phyloP scores from a whole-genome alignment of 2,797 vertebrate species.

The Chloroceryle inda region DNA sequence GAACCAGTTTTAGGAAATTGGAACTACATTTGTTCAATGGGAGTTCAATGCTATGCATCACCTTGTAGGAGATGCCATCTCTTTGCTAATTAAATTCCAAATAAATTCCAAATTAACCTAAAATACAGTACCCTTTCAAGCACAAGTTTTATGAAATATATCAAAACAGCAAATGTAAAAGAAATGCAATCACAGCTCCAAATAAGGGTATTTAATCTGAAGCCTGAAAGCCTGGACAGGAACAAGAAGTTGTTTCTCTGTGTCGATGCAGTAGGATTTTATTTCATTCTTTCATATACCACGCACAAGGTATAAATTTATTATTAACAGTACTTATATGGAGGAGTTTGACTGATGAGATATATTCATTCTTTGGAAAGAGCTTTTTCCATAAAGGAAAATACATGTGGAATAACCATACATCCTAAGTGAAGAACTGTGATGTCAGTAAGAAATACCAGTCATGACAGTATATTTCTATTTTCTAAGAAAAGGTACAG shows the following conservation, averaged over 20 bases:
- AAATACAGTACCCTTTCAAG: background rate
- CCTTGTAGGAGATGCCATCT: background rate
- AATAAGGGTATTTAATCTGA: conserved; percentile 26
- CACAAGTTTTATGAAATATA: conserved; percentile 38
- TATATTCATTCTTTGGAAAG: conserved; percentile 28
- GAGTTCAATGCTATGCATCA: background rate
- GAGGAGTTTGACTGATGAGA: conserved; percentile 48
- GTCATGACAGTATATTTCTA: background rate
- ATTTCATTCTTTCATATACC: conserved; percentile 23
- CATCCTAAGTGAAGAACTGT: conserved; percentile 1
- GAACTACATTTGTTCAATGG: background rate
- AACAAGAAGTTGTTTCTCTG: conserved; percentile 17
- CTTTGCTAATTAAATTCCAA: background rate
- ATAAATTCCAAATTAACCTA: conserved; percentile 22
- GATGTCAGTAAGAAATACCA: conserved; percentile 20
- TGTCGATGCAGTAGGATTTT: background rate
- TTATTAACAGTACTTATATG: conserved; percentile 57
- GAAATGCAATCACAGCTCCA: background rate
- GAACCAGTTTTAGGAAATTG: background rate
- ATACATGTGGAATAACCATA: background rate
- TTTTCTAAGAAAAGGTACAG: conserved; percentile 4
- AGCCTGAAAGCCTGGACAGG: background rate
- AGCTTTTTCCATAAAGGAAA: conserved; percentile 39
- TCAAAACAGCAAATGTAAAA: conserved; percentile 40
- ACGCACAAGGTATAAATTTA: conserved; percentile 53